Base-by-base conservation (phyloP, 2,888 invertebrate genomes). In the Noctua janthina region DNA sequence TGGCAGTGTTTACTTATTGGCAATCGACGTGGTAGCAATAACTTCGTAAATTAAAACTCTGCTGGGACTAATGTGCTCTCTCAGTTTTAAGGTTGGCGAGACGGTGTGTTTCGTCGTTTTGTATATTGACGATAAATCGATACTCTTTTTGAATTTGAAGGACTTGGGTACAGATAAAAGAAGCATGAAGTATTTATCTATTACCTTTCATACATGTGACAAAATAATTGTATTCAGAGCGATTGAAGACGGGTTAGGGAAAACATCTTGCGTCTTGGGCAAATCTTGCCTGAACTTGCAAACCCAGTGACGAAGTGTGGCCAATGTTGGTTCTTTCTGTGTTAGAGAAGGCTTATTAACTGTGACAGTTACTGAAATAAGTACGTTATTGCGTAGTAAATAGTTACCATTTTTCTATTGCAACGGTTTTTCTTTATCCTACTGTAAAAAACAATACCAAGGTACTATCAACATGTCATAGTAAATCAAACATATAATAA, bases 1-100 rank as follows among this genome's bases (percentile, higher is more conserved):
- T 89, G 88, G 87, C 92, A 86, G 93, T 96, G 95, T 96, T 96
- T 96, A 93, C 95, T 95, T 95, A 96, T 96, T 95, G 96, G 92
- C 93, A 94, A 95, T 96, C 94, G 95, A 93, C 91, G 93, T 91
- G 91, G 91, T 90, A 87, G 90, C 91, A 91, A 92, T 96, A 95
- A 95, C 95, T 95, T 95, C 91, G 92, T 95, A 94, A 94, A 95
- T 94, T 94, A 93, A 94, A 95, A 94, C 92, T 89, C 91, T 90
- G 91, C 84, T 86, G 92, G 90, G 90, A 88, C 91, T 93, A 93
- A 94, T 93, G 90, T 92, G 86, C 87, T 81, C 85, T 85, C 82
- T 81, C 79, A 85, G 90, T 90, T 92, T 90, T 91, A 87, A 85
- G 83, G 79, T 82, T 35, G 83, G 78, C 77, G 80, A 81, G 78